Conservation (phyloP, 2,113 vertebrate genomes). For the Beaufortia kweichowensis region DNA sequence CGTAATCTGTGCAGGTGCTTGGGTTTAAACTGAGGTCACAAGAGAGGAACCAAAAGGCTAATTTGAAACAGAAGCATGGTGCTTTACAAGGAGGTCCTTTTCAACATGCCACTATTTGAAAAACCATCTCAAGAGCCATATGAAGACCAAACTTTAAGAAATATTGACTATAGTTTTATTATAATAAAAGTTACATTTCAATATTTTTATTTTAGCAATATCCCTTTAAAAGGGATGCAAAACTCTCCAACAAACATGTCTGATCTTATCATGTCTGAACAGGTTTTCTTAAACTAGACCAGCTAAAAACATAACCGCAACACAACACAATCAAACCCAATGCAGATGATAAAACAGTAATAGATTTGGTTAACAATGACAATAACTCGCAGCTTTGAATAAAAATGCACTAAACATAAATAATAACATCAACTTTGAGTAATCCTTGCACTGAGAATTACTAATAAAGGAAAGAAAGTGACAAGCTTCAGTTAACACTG, state of each 20-base stretch:
- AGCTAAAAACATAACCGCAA: too few relatives aligned
- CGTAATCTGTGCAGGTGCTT: conserved; percentile 43
- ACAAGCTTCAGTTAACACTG: background rate
- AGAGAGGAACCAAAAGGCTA: conserved; percentile 43
- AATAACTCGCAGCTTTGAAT: too few relatives aligned
- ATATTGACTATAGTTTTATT: too few relatives aligned
- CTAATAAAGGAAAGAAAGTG: conserved; percentile 26
- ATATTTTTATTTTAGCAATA: background rate
- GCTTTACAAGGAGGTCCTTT: conserved; percentile 14
- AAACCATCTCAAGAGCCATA: background rate
- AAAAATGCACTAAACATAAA: too few relatives aligned
- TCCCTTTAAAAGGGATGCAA: too few relatives aligned
- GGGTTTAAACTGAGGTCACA: conserved; percentile 46
- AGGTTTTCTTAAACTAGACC: too few relatives aligned
- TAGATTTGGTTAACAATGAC: too few relatives aligned
- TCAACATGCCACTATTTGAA: conserved; percentile 9
- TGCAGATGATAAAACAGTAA: too few relatives aligned
- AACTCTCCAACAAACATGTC: too few relatives aligned
- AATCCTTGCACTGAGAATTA: conserved; percentile 25
- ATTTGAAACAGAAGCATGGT: conserved; percentile 45
- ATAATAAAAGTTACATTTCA: too few relatives aligned
- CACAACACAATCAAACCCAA: background rate
- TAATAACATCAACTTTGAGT: background rate
- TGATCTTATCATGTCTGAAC: too few relatives aligned
- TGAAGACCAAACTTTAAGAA: background rate